These are phyloP conservation scores for Holothuria scabra DNA, from an alignment of 53 echinoderm and acorn worm species.

Conservation along the genomic window DNA sequence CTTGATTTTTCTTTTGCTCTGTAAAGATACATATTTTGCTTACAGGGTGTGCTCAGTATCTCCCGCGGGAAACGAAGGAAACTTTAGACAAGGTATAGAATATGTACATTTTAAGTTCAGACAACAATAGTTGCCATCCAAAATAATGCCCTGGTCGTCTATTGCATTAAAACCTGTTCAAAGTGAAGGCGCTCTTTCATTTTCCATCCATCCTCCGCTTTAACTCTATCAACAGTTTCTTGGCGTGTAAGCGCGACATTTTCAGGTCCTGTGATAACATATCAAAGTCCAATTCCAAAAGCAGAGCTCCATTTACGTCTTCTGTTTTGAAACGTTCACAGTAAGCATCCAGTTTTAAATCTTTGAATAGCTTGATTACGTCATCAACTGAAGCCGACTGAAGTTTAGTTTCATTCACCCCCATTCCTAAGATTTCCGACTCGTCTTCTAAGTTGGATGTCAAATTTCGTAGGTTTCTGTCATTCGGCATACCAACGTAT, in stretches of 20 bases:
- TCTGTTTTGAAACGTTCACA: slow-evolving; percentile 1
- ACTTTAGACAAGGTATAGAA: too few species aligned
- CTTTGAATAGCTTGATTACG: not conserved
- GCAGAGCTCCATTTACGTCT: slow-evolving; percentile 14
- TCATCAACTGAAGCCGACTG: slow-evolving; percentile 17
- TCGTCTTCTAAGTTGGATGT: not conserved
- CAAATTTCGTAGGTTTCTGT: not conserved
- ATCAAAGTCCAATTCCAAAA: slow-evolving; percentile 9
- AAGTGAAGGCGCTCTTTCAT: too few species aligned
- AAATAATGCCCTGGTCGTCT: too few species aligned
- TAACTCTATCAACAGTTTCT: slow-evolving; percentile 7
- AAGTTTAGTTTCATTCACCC: not conserved
- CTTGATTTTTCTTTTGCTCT: too few species aligned
- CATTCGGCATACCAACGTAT: slow-evolving; percentile 2
- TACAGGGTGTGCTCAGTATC: too few species aligned
- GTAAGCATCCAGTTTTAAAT: slow-evolving; percentile 12
- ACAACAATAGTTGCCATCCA: too few species aligned
- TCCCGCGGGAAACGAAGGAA: too few species aligned
- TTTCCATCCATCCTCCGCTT: not conserved
- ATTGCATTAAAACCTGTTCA: too few species aligned
- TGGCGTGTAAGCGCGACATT: slow-evolving; percentile 15
- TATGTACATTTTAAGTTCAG: too few species aligned
- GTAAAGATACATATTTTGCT: too few species aligned
- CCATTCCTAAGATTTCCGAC: too few species aligned
- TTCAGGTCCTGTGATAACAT: slow-evolving; percentile 12